Evolutionary conservation across 2,888 invertebrate genomes (phyloP).

Genomic region (Thymelicus sylvestris): DNA sequence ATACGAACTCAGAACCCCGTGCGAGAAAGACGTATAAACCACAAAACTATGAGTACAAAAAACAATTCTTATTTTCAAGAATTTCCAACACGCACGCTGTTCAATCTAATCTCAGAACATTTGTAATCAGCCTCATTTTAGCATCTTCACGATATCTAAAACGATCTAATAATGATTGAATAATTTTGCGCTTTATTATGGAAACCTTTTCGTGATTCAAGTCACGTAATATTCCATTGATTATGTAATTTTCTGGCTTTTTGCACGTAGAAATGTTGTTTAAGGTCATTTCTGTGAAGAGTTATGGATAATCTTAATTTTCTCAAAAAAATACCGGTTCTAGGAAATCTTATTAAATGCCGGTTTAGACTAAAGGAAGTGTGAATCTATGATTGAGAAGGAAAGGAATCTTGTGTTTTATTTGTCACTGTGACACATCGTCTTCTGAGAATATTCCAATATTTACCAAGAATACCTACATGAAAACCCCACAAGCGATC

Average conservation of each 20-base stretch:
- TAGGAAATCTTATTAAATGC: no score
- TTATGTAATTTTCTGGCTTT: neutral
- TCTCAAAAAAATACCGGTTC: no score
- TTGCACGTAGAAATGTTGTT: neutral
- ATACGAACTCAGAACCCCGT: no score
- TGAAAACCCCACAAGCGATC: no score
- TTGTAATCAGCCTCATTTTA: conserved; percentile 3
- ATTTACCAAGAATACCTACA: no score
- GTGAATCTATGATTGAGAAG: no score
- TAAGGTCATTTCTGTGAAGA: no score
- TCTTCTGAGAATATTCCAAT: no score
- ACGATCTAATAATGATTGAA: conserved; percentile 14
- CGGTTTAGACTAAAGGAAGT: no score
- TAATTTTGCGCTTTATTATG: conserved; percentile 14
- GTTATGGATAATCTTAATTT: no score
- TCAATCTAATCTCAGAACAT: conserved; percentile 7
- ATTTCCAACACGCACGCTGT: neutral
- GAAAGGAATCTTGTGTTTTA: no score
- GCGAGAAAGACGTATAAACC: neutral
- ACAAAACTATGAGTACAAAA: neutral
- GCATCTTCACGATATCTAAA: conserved; percentile 3
- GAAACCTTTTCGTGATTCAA: neutral
- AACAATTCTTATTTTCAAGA: neutral
- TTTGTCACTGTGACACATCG: no score
- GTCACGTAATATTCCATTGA: neutral